Evolutionary conservation across 2,888 invertebrate genomes (phyloP).

Genomic region (Drosophila phalerata): DNA sequence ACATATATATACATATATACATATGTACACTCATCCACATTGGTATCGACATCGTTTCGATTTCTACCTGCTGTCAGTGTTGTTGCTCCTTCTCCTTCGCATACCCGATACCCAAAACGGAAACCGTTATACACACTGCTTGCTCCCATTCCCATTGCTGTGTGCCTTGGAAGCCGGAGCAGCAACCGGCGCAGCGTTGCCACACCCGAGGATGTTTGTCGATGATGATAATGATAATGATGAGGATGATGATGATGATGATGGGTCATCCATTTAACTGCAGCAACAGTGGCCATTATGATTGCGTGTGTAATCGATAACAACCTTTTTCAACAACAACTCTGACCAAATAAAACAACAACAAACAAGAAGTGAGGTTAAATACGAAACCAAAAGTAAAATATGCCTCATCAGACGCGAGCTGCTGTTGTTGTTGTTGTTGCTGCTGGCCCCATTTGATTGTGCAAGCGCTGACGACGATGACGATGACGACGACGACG

Average conservation of each 20-base stretch:
- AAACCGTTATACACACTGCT: slow-evolving; percentile 57
- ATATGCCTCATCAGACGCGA: slow-evolving; percentile 62
- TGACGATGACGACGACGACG: slow-evolving; percentile 23
- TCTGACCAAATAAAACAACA: slow-evolving; percentile 12
- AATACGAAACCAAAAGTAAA: slow-evolving; percentile 65
- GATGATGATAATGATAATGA: slow-evolving; percentile 14
- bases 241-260: slow-evolving; percentile 7
- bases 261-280: slow-evolving; percentile 39
- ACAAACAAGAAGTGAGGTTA: slow-evolving; percentile 66
- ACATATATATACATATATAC: slow-evolving; percentile 1
- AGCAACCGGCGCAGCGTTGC: slow-evolving; percentile 35
- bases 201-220: slow-evolving; percentile 50
- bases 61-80: slow-evolving; percentile 43
- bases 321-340: slow-evolving; percentile 32
- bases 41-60: slow-evolving; percentile 29
- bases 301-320: slow-evolving; percentile 52
- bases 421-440: no score
- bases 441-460: slow-evolving; percentile 60
- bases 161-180: slow-evolving; percentile 18
- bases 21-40: slow-evolving; percentile 19
- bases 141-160: slow-evolving; percentile 37
- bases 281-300: slow-evolving; percentile 7
- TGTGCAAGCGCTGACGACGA: slow-evolving; percentile 70
- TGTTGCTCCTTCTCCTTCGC: slow-evolving; percentile 17
- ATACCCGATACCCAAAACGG: neutral